Evolutionary conservation across 2,888 invertebrate species (phyloP).

Genomic region (Rhingia campestris): DNA sequence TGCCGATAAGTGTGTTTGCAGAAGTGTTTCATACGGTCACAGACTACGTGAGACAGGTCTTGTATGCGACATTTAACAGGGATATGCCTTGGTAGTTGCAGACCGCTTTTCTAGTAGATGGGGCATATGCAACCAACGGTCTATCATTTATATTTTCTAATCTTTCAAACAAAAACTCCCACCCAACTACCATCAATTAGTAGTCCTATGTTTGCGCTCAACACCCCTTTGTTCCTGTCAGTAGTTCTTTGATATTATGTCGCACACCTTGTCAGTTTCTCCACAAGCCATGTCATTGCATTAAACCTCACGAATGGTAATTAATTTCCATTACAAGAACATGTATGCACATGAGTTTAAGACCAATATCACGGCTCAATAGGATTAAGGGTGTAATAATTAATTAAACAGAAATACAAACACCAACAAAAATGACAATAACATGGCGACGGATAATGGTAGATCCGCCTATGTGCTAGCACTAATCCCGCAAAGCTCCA

Average conservation of each 20-base stretch:
- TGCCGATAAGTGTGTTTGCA: too few relatives aligned
- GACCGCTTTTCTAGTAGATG: too few relatives aligned
- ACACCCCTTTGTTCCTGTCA: background rate
- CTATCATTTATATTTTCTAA: too few relatives aligned
- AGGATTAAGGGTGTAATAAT: slow-evolving; percentile 65
- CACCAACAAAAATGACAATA: slow-evolving; percentile 27
- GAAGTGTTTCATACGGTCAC: too few relatives aligned
- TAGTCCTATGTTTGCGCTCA: background rate
- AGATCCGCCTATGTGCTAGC: slow-evolving; percentile 71
- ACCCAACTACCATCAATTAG: too few relatives aligned
- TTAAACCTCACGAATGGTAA: background rate
- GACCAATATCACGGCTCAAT: slow-evolving; percentile 62
- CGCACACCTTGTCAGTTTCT: background rate
- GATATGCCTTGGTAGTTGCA: too few relatives aligned
- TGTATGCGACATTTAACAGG: too few relatives aligned
- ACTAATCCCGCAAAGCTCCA: slow-evolving; percentile 71
- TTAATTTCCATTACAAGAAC: slow-evolving; percentile 37
- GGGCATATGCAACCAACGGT: too few relatives aligned
- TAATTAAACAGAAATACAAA: slow-evolving; percentile 36
- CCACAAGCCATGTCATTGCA: background rate
- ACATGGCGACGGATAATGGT: slow-evolving; percentile 65
- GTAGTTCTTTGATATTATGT: background rate
- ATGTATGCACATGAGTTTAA: slow-evolving; percentile 47
- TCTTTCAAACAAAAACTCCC: too few relatives aligned
- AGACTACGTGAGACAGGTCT: too few relatives aligned